phyloP scores from a whole-genome alignment of 2,888 invertebrate species.

The Leuctra nigra region DNA sequence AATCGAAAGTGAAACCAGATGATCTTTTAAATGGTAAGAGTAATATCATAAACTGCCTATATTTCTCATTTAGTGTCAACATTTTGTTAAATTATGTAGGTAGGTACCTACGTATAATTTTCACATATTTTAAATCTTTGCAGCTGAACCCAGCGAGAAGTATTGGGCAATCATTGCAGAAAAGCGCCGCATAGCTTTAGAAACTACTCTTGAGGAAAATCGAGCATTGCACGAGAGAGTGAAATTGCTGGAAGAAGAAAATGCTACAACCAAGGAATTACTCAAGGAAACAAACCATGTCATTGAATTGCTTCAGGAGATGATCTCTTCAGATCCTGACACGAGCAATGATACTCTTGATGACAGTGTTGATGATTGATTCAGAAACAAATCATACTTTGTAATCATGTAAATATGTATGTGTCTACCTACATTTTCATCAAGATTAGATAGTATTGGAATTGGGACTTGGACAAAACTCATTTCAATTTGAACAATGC shows the following conservation, averaged over 20 bases:
- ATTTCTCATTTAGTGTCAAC: neutral
- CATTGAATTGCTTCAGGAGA: conserved; percentile 67
- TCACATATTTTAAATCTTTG: no score
- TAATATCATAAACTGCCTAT: conserved; percentile 4
- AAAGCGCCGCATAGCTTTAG: conserved; percentile 61
- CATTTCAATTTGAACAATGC: no score
- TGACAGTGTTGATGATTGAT: neutral
- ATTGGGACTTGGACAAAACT: no score
- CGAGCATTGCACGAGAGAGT: conserved; percentile 49
- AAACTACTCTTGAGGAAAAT: conserved; percentile 68
- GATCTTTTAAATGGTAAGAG: conserved; percentile 56
- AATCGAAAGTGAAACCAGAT: conserved; percentile 49
- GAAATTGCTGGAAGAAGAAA: conserved; percentile 55
- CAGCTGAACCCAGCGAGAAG: conserved; percentile 58
- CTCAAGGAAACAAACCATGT: conserved; percentile 66
- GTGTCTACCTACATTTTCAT: no score
- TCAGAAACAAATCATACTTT: no score
- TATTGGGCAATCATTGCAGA: conserved; percentile 75
- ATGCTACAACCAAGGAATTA: conserved; percentile 60
- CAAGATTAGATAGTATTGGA: no score
- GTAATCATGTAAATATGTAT: no score
- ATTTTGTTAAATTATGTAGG: no score
- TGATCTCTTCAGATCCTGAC: neutral
- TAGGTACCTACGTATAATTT: no score
- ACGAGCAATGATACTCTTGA: neutral